Conservation (phyloP, 1,140 invertebrate species). For the Maconellicoccus hirsutus region DNA sequence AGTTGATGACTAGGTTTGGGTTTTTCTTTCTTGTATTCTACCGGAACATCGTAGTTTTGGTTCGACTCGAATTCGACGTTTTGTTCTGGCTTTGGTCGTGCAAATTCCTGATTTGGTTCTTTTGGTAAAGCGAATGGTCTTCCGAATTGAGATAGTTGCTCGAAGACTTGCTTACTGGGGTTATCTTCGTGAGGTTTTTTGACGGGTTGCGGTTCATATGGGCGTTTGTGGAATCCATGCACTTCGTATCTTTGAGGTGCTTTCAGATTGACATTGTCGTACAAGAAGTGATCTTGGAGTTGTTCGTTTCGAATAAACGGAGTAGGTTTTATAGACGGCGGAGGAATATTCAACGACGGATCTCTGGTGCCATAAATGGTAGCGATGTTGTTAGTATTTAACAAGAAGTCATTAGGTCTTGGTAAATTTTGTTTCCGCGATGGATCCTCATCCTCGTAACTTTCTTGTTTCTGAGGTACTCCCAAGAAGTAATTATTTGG, state of each 20-base stretch:
- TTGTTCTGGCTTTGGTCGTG: not conserved
- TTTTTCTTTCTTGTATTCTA: slow-evolving; percentile 6
- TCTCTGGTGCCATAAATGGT: not conserved
- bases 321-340: not conserved
- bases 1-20: not conserved
- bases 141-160: slow-evolving; percentile 28
- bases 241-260: not conserved
- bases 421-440: not conserved
- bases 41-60: not conserved
- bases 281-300: not conserved
- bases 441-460: not conserved
- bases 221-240: not conserved
- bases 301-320: not conserved
- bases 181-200: not conserved
- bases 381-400: not conserved
- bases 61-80: not conserved
- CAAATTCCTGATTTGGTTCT: not conserved
- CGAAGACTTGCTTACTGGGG: slow-evolving; percentile 27
- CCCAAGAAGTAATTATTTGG: not conserved
- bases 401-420: not conserved
- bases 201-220: not conserved
- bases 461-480: not conserved
- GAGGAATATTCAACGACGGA: not conserved
- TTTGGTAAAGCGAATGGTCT: slow-evolving; percentile 27
- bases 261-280: not conserved